These are phyloP conservation scores for Plebejus anna DNA, from an alignment of 2,888 invertebrate genomes.

Conservation along the genomic window DNA sequence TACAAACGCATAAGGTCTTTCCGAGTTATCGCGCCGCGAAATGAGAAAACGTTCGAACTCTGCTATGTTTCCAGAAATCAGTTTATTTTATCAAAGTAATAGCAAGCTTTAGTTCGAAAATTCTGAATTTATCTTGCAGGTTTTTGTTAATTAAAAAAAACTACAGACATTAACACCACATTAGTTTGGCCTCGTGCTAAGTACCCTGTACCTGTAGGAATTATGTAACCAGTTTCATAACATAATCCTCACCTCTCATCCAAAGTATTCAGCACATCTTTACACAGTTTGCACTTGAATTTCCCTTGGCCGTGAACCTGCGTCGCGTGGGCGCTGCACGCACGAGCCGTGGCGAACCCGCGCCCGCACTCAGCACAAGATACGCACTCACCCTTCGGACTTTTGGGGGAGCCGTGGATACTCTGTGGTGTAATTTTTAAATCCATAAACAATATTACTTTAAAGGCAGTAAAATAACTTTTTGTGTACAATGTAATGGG, in stretches of 20 bases:
- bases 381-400: constrained; percentile 43
- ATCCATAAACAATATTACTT: not conserved
- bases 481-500: no score
- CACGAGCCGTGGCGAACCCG: constrained; percentile 58
- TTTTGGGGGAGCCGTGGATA: constrained; percentile 47
- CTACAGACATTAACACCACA: not conserved
- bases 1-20: no score
- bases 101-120: no score
- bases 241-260: constrained; percentile 64
- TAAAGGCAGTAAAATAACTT: not conserved
- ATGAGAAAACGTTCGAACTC: no score
- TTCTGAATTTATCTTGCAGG: no score
- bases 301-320: constrained; percentile 68
- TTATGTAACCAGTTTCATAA: not conserved
- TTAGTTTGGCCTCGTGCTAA: not conserved
- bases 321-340: constrained; percentile 61
- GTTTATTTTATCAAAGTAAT: no score
- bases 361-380: constrained; percentile 56
- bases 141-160: no score
- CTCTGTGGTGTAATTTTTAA: constrained; percentile 43
- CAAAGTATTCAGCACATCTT: constrained; percentile 60
- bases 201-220: not conserved
- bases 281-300: constrained; percentile 73
- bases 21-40: no score
- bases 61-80: no score